Evolutionary conservation across 2,888 invertebrate species (phyloP).

Genomic region (Drosophila anomalipes): DNA sequence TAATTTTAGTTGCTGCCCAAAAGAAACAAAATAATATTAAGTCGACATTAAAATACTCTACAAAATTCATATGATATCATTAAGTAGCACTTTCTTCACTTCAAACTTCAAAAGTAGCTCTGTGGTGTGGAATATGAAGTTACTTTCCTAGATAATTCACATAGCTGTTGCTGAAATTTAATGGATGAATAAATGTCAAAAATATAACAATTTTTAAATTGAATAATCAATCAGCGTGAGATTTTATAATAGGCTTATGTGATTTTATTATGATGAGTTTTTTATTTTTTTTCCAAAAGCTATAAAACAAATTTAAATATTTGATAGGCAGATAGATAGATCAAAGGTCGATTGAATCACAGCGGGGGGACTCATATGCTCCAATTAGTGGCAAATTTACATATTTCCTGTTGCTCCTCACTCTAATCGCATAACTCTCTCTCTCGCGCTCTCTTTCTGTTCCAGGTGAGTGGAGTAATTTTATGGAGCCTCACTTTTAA

Average conservation of each 20-base stretch:
- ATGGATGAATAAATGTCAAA: not conserved
- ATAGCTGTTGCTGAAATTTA: not conserved
- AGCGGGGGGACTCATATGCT: constrained; percentile 14
- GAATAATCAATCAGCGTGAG: not conserved
- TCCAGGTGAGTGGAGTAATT: constrained; percentile 14
- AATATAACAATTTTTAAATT: not conserved
- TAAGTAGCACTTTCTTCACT: not conserved
- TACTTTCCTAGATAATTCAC: not conserved
- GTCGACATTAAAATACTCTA: not conserved
- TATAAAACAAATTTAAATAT: not conserved
- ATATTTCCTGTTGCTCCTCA: constrained; percentile 1
- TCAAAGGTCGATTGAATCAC: constrained; percentile 20
- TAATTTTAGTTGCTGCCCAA: constrained; percentile 40
- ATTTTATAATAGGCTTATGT: not conserved
- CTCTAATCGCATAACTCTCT: constrained; percentile 6
- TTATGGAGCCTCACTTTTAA: constrained; percentile 24
- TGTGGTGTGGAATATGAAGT: not conserved
- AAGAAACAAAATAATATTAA: not conserved
- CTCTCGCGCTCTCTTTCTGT: not conserved
- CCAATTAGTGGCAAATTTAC: constrained; percentile 36
- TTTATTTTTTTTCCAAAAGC: not conserved
- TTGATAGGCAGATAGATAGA: constrained; percentile 8
- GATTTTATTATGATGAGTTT: not conserved
- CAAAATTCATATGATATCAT: not conserved
- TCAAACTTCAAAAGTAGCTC: not conserved